Base-by-base conservation (phyloP, 2,113 vertebrate species). In the Ariopsis seemanni region DNA sequence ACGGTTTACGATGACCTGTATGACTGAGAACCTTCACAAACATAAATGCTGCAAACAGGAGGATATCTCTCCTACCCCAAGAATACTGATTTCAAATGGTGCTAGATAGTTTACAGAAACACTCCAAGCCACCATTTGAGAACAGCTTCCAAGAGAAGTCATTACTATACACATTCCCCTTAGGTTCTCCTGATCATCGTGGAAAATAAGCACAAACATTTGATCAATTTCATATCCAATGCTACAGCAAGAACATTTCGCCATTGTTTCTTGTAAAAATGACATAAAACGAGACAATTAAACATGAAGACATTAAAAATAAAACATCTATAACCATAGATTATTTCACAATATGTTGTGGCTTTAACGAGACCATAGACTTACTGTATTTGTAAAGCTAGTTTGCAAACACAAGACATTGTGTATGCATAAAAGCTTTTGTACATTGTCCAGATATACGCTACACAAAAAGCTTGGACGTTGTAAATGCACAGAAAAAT, bases 61-160 rank as follows among this genome's bases (percentile, higher is more conserved):
- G 27, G 96, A 92, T 93, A 93, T 91, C 94, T 95, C 95, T 97
- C 96, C 97, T 97, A 93, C 97, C 97, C 98, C 96, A 97, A 98
- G 97, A 99, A 99, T 97, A 99, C 98, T 99, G 97, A 99, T 99
- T 99, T 99, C 97, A 99, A 98, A 99, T 99, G 98, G 98, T 99
- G 97, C 97, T 99, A 99, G 98, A 99, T 96, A 91, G 95, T 94
- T 93, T 95, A 95, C 95, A 93, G 94, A 94, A 94, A 95, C 95
- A 99, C 97, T 99, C 97, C 99, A 99, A 98, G 97, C 96, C 97
- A 99, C 97, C 97, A 99, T 94, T 95, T 97, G 97, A 99, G 97
- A 98, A 97, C 98, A 99, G 98, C 97, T 99, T 99, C 98, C 97
- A 97, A 97, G 96, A 95, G 96, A 97, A 98, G 97, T 91, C 88